Evolutionary conservation across 2,888 invertebrate species (phyloP).

Genomic region (Aspidiotus rigidus): DNA sequence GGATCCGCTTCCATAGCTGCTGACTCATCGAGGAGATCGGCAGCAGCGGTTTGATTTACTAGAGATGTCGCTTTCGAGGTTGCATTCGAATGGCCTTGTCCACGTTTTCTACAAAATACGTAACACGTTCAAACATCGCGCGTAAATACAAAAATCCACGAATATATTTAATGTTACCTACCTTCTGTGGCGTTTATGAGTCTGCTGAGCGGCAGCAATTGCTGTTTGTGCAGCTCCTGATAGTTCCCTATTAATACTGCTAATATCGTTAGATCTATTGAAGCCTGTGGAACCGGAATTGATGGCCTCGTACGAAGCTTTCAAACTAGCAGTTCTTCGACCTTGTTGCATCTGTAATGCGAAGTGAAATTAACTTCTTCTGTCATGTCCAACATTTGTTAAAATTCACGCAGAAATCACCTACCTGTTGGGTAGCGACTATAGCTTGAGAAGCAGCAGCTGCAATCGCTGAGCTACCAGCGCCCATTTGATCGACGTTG

Average conservation of each 20-base stretch:
- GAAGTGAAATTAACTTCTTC: neutral
- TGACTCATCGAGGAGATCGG: slow-evolving; percentile 49
- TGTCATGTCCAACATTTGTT: slow-evolving; percentile 2
- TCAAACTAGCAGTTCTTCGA: slow-evolving; percentile 81
- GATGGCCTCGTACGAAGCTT: slow-evolving; percentile 89
- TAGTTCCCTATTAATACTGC: slow-evolving; percentile 60
- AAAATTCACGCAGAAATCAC: slow-evolving; percentile 42
- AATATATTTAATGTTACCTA: too few species aligned
- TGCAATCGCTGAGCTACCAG: slow-evolving; percentile 78
- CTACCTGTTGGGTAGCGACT: slow-evolving; percentile 83
- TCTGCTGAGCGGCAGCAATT: slow-evolving; percentile 58
- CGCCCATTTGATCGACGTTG: slow-evolving; percentile 56
- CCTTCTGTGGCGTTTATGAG: slow-evolving; percentile 46
- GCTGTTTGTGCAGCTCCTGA: slow-evolving; percentile 65
- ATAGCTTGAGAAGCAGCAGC: slow-evolving; percentile 94
- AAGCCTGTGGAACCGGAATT: slow-evolving; percentile 39
- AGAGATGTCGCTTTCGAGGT: slow-evolving; percentile 44
- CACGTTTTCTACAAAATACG: slow-evolving; percentile 5
- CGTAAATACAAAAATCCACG: neutral
- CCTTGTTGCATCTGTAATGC: slow-evolving; percentile 75
- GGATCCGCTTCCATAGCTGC: slow-evolving; percentile 86
- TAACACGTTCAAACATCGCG: neutral
- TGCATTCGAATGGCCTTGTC: slow-evolving; percentile 17
- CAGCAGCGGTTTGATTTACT: slow-evolving; percentile 48
- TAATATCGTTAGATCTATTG: slow-evolving; percentile 48